Base-by-base conservation (phyloP, 2,888 invertebrate genomes). In the Ochropleura plecta region DNA sequence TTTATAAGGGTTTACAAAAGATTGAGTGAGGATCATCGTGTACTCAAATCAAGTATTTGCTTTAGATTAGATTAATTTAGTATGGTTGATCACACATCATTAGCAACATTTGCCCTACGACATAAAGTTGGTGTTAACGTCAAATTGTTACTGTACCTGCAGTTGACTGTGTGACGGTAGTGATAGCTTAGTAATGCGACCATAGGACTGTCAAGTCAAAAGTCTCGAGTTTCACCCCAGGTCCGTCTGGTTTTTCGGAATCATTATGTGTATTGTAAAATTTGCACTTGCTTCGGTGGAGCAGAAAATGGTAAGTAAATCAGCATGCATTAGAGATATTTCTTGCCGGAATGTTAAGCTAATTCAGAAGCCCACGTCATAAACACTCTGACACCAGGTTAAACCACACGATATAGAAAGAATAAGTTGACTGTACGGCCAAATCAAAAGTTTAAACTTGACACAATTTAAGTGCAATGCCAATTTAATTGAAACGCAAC, bases 401-500 rank as follows among this genome's bases (percentile, higher is more conserved):
- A 30, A 30, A 30, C 30, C 30, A 30, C 30, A 2, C 30, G 30
- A 30, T 30, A 30, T 30, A 30, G 30, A 30, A 30, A 30, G 30
- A 30, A 30, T 30, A 30, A 1, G 30, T 59, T 40, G 16, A 44
- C 62, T n/a, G 3, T 55, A 10, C 14, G 8, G 6, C 6, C 20
- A n/a, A 14, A 70, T 10, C 0, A 55, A 55, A 9, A 3, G 46
- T 18, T 14, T 42, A n/a, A 69, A 75, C 53, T 69, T 68, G 51
- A 60, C 75, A 69, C 42, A 51, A 63, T 51, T 44, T 20, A 63
- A 18, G 14, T 76, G 44, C 55, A 71, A 76, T 30, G 46, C 5
- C 63, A 77, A 63, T 76, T 76, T 9, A 64, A 57, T 77, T 71
- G n/a, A 59, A 12, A 76, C 6, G 49, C 18, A 66, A 12, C 40